Base-by-base conservation (phyloP, 2,113 vertebrate genomes). In the Ceyx margarethae region DNA sequence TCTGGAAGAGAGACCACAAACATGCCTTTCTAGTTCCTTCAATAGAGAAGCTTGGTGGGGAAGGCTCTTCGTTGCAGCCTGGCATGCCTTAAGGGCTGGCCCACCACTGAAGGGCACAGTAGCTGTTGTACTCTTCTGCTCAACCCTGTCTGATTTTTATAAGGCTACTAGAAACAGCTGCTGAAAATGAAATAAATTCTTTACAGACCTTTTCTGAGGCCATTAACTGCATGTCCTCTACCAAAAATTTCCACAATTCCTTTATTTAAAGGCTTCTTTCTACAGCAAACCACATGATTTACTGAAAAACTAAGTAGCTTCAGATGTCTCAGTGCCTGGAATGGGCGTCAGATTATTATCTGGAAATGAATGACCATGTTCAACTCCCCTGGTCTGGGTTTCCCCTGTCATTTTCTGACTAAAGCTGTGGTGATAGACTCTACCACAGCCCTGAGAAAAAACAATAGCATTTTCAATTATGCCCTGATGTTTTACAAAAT, bases 151-250 rank as follows among this genome's bases (percentile, higher is more conserved):
- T 81, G n/a, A 83, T 85, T 9, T 45, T 67, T 14, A 0, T 23
- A 15, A 86, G 22, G 50, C 66, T 66, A 69, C 71, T n/a, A 22
- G 1, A 88, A 96, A 89, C 60, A 88, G 56, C 82, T 72, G 81
- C 58, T 93, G 87, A 93, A 93, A 93, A 91, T 42, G 15, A 95
- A 95, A 88, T 72, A 76, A 90, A 91, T 79, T 82, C 78, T 73
- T 68, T 67, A 60, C 80, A 92, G 86, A 37, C 42, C 62, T 81
- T 29, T 81, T 84, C 69, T 28, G 28, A 83, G 72, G 76, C 48
- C 7, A 10, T 69, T 90, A 94, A 62, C 78, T 82, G 48, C 42
- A 7, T 13, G 73, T 62, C 61, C 69, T 46, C 80, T n/a, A 68
- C 45, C 48, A 84, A 62, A 89, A 93, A 64, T 35, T 66, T 82